A percentile compares a stretch with the other conserved stretches of the same genome.
phyloP scores from a whole-genome alignment of 2,888 invertebrate genomes.

The Philereme transversata region DNA sequence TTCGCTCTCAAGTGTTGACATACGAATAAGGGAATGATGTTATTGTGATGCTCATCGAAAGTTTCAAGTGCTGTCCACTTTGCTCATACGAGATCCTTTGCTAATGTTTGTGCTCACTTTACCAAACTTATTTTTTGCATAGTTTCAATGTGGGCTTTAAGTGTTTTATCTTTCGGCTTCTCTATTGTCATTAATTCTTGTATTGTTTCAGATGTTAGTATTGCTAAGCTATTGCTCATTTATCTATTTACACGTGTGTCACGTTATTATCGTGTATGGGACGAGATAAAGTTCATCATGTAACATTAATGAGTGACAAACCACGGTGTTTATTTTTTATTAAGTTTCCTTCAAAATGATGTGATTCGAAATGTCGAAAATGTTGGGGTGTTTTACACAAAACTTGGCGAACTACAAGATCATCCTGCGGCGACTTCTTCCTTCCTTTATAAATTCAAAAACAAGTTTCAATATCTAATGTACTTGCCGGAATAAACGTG shows the following conservation, averaged over 20 bases:
- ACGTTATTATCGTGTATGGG: conserved; percentile 24
- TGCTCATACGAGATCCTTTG: conserved; percentile 22
- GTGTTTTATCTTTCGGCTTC: conserved; percentile 21
- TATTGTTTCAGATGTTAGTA: conserved; percentile 11
- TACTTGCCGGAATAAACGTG: conserved; percentile 17
- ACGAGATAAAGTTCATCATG: conserved; percentile 9
- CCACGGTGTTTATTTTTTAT: too few species aligned
- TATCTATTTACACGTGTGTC: conserved; percentile 20
- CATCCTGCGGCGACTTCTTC: conserved; percentile 5
- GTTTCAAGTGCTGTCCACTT: conserved; percentile 34
- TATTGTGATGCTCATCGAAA: conserved; percentile 35
- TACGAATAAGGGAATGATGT: conserved; percentile 25
- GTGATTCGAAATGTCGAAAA: conserved; percentile 1
- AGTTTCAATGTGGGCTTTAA: conserved; percentile 25
- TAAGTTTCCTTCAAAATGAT: conserved; percentile 2
- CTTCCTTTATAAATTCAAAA: conserved; percentile 12
- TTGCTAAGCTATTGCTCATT: conserved; percentile 1
- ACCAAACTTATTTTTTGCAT: conserved; percentile 21
- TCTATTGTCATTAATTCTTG: conserved; percentile 9
- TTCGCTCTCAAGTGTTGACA: conserved; percentile 19
- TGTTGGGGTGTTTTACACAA: not conserved
- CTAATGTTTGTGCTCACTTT: conserved; percentile 30
- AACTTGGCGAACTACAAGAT: conserved; percentile 9
- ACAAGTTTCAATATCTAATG: conserved; percentile 20
- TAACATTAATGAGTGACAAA: not conserved